Evolutionary conservation across 2,888 invertebrate species (phyloP).

Genomic region (Pedicia rivosa): DNA sequence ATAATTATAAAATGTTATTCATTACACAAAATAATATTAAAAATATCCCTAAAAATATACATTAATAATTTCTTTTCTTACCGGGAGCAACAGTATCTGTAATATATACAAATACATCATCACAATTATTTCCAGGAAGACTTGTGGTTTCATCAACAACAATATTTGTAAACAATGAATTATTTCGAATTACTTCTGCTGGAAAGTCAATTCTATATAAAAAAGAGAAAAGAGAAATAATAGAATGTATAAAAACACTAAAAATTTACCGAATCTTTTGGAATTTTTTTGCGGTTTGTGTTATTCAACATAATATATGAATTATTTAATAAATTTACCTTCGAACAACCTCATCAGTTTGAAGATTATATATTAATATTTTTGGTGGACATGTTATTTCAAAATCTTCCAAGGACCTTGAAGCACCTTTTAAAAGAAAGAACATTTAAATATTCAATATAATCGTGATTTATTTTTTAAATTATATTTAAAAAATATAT

Average conservation of each 20-base stretch:
- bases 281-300: constrained; percentile 1
- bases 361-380: constrained; percentile 61
- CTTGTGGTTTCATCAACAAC: constrained; percentile 58
- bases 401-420: constrained; percentile 43
- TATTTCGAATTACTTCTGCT: constrained; percentile 52
- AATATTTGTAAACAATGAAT: constrained; percentile 61
- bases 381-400: constrained; percentile 58
- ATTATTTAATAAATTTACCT: constrained; percentile 21
- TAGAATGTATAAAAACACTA: no score
- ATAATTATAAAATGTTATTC: no score
- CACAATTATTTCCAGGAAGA: constrained; percentile 44
- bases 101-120: constrained; percentile 64
- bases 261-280: not conserved
- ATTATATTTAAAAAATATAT: not conserved
- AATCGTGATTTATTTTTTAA: not conserved
- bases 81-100: constrained; percentile 70
- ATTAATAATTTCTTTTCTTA: no score
- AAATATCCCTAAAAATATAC: no score
- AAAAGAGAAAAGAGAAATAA: no score
- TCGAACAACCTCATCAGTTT: constrained; percentile 49
- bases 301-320: no score
- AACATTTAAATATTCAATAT: no score
- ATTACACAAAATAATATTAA: no score
- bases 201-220: constrained; percentile 55
- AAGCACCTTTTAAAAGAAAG: no score